Base-by-base conservation (phyloP, 2,888 invertebrate species). In the Pyralis farinalis region DNA sequence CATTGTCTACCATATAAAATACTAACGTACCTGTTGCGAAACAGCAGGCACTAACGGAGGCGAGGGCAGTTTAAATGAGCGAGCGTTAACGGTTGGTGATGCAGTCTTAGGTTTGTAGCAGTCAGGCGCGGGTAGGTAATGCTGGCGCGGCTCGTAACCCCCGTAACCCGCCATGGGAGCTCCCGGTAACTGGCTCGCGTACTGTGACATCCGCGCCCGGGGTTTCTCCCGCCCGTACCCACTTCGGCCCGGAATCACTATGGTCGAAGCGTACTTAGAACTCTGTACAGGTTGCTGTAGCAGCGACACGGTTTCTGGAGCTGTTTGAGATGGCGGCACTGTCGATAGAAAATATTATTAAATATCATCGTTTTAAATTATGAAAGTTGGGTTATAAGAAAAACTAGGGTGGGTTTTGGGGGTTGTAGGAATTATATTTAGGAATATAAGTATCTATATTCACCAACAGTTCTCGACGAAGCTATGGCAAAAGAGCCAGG, bases 61-160 rank as follows among this genome's bases (percentile, higher is more conserved):
- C 7, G 89, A 89, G 20, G 90, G 90, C 66, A 90, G 70, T 56
- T 90, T 90, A 55, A 90, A 90, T 16, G 84, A 64, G 30, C 80
- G 72, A 34, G 71, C 40, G 43, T 61, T 71, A 21, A 51, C 45
- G 11, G 54, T 38, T 12, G 50, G 42, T 21, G 66, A 47, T 11
- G 51, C 49, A 5, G 71, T 37, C 54, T 85, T 81, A 16, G 63
- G 50, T 51, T 87, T 87, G 59, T 78, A 87, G 16, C 58, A 41
- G 34, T 83, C 82, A 1, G 66, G 39, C 33, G 47, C 59, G 11
- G 72, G 56, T 58, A 87, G 47, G 59, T 86, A 88, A 49, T 81
- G 80, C 63, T 38, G 70, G 68, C 29, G 55, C 8, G 65, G 37
- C 42, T 71, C 37, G 9, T 21, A 5, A 30, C 0, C 22, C 1